A percentile compares a stretch with the other conserved stretches of the same genome.
phyloP scores from a whole-genome alignment of 2,888 invertebrate genomes.

The Drosophila mimica region DNA sequence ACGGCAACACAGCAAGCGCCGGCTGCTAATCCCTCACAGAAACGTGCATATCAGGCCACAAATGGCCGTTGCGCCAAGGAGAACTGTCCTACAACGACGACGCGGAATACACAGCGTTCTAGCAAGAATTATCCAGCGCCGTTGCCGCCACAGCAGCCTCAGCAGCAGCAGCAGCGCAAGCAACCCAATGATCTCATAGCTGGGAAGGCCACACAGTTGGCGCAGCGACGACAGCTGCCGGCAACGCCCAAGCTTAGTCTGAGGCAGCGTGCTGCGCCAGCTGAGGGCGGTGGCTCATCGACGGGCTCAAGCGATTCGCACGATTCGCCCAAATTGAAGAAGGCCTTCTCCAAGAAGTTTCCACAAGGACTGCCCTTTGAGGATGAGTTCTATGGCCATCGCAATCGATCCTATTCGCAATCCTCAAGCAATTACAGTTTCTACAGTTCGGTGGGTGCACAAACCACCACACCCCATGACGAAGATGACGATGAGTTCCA shows the following conservation, averaged over 20 bases:
- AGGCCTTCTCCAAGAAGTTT: slow-evolving; percentile 84
- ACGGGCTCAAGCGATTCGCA: slow-evolving; percentile 82
- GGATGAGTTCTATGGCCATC: slow-evolving; percentile 83
- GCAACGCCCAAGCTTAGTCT: slow-evolving; percentile 65
- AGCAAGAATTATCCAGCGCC: slow-evolving; percentile 79
- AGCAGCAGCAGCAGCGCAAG: slow-evolving; percentile 48
- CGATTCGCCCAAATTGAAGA: slow-evolving; percentile 82
- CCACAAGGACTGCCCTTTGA: slow-evolving; percentile 85
- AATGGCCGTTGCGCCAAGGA: slow-evolving; percentile 78
- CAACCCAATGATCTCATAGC: slow-evolving; percentile 76
- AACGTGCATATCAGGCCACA: slow-evolving; percentile 82
- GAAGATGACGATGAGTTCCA: slow-evolving; percentile 82
- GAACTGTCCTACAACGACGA: slow-evolving; percentile 74
- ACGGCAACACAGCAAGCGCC: slow-evolving; percentile 38
- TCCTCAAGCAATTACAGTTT: slow-evolving; percentile 85
- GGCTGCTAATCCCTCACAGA: slow-evolving; percentile 71
- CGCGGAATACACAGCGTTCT: slow-evolving; percentile 60
- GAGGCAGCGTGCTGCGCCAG: slow-evolving; percentile 50
- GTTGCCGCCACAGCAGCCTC: slow-evolving; percentile 57
- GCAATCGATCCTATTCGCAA: slow-evolving; percentile 84
- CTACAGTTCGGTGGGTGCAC: slow-evolving; percentile 82
- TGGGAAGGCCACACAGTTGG: slow-evolving; percentile 57
- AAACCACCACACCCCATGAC: slow-evolving; percentile 63
- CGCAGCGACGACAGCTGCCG: slow-evolving; percentile 65
- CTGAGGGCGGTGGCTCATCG: slow-evolving; percentile 71